Evolutionary conservation across 2,888 invertebrate species (phyloP).

Genomic region (Alloscopus bannaensis): DNA sequence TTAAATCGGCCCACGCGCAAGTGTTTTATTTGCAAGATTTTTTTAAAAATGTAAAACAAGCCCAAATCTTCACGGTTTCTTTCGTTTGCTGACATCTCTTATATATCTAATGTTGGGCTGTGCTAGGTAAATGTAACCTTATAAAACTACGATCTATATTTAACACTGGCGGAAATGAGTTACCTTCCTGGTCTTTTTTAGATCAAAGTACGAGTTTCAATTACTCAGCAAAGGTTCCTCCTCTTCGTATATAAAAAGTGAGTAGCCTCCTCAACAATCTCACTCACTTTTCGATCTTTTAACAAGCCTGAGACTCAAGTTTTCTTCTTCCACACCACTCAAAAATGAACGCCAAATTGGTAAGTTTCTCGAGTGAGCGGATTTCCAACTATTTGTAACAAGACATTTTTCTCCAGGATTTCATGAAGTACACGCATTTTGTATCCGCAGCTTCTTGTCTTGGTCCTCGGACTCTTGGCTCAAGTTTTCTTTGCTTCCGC

Average conservation of each 20-base stretch:
- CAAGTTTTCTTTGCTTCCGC: slow-evolving; percentile 60
- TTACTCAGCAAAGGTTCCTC: background rate
- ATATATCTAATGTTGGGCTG: too few species aligned
- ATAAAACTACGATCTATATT: too few species aligned
- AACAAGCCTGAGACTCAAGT: background rate
- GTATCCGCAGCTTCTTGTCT: slow-evolving; percentile 45
- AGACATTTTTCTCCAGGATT: slow-evolving; percentile 1
- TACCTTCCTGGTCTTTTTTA: background rate
- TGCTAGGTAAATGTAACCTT: too few species aligned
- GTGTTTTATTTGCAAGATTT: too few species aligned
- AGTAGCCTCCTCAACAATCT: slow-evolving; percentile 15
- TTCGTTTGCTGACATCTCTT: too few species aligned
- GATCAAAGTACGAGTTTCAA: too few species aligned
- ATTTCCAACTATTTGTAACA: background rate
- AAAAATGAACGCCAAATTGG: slow-evolving; percentile 60
- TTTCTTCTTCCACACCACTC: background rate
- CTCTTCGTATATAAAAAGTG: slow-evolving; percentile 25
- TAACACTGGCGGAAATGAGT: background rate
- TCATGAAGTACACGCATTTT: background rate
- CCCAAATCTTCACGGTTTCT: too few species aligned
- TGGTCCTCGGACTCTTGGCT: slow-evolving; percentile 61
- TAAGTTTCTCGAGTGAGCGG: slow-evolving; percentile 32
- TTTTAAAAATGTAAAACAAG: too few species aligned
- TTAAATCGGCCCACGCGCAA: too few species aligned
- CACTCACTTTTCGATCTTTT: slow-evolving; percentile 11